Base-by-base conservation (phyloP, 1,140 invertebrate species). In the Oreohelix idahoensis region DNA sequence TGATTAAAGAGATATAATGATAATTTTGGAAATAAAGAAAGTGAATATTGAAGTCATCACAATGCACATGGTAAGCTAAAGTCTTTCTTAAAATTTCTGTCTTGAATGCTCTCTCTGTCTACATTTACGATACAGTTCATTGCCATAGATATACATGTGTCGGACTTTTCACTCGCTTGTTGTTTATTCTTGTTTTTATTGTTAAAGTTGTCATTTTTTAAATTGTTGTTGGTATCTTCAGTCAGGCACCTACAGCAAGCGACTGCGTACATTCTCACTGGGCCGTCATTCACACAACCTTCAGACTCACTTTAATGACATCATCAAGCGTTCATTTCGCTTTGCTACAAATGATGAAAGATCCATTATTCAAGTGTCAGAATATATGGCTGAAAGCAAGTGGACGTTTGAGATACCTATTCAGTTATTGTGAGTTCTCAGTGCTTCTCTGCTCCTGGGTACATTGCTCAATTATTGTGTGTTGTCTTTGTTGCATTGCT, bases 331-430 rank as follows among this genome's bases (percentile, higher is more conserved):
- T 85, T 97, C 97, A 0, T 98, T 97, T 89, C 95, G 97, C 73
- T 97, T 98, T 92, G 97, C 98, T 91, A 90, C 90, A 8, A 97
- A 97, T 0, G 96, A 96, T 8, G 93, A 97, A 11, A 96, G 96
- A 2, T 96, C 96, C 10, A 96, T 98, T 92, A 97, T 98, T 69
- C 96, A 96, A 80, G 96, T 98, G 4, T 96, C 98, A 88, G 97
- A 99, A 93, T 96, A 97, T 81, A 97, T 99, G 96, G 95, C 96
- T 0, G 98, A 99, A 91, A 96, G 96, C 79, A 96, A 95, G 89
- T 92, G 97, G 0, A 96, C 96, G 87, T 98, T 97, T 88, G 93
- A 95, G 49, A 95, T 98, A 90, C 97, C 97, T 8, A 95, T 96
- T 86, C 96, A 98, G 91, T 93, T 98, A 83, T 92, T 99, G 96